Evolutionary conservation across 1,140 invertebrate species (phyloP), one percentile per base, ranked within the genome.

Genomic region (Caenorhabditis tropicalis): DNA sequence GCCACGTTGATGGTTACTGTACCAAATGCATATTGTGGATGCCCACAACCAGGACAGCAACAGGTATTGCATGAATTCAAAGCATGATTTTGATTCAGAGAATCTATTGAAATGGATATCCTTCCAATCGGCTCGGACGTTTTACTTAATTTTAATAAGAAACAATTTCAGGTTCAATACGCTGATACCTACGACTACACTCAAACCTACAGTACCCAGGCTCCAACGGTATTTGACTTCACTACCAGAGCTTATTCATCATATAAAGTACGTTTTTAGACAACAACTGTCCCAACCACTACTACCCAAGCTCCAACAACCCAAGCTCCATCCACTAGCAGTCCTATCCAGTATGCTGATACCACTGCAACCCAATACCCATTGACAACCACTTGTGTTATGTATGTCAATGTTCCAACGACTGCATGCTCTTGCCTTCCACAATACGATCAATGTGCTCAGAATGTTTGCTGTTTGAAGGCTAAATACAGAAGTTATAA

Each of bases 391-490:
- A 85, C 84, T 6, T 85, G 84, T 60, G 81, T 85, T 5, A 81
- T 85, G 79, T 85, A 85, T 39, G 83, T 84, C 39, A 65, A 65
- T 39, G 83, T 84, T 6, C 83, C 60, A 46, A 56, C 84, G n/a
- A 70, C 79, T 46, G 48, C 60, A 16, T 85, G 84, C 60, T 65
- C 80, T 16, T 85, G 84, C 79, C 80, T 85, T 31, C 84, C 84
- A 33, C 84, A 85, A 36, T 85, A 85, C 84, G 84, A 85, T 21
- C 84, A 82, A 53, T 85, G 84, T 79, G 84, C 84, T 24, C 84
- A 82, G 81, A 85, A 85, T 48, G 70, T 85, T 7, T 85, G 84
- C 81, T 85, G 84, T 46, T 56, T 85, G 80, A 82, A 81, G 48
- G 56, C 84, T 7, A 70, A 79, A 58, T 85, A 74, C 81, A 56